Evolutionary conservation across 2,113 vertebrate species (phyloP).

Genomic region (Triplophysa tibetana): DNA sequence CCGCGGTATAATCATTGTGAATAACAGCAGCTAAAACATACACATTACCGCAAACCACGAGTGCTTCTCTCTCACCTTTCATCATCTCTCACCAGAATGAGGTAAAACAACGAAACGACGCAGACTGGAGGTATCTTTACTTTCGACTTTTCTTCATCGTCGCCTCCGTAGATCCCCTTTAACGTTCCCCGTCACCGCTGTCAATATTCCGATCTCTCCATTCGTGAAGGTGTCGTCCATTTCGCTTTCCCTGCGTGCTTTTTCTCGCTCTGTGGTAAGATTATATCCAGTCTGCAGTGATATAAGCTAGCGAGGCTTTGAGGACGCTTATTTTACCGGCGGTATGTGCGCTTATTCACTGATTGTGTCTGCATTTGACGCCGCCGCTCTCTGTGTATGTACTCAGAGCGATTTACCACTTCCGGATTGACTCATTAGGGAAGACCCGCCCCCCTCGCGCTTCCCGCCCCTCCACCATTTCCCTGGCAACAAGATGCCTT

Average conservation of each 20-base stretch:
- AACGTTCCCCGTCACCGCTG: neutral
- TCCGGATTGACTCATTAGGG: slow-evolving; percentile 66
- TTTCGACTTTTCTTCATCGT: slow-evolving; percentile 9
- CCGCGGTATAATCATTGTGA: neutral
- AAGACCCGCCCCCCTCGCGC: slow-evolving; percentile 42
- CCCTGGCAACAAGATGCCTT: slow-evolving; percentile 63
- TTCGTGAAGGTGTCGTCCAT: slow-evolving; percentile 30
- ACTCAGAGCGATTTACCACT: slow-evolving; percentile 57
- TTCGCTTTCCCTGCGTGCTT: neutral
- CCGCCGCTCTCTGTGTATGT: slow-evolving; percentile 35
- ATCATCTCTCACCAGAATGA: slow-evolving; percentile 21
- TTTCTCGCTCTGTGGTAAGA: neutral
- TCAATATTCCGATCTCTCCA: slow-evolving; percentile 13
- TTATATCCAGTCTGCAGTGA: neutral
- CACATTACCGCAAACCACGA: neutral
- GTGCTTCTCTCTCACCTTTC: slow-evolving; percentile 26
- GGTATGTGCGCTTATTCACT: neutral
- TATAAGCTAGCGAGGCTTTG: neutral
- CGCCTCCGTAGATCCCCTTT: slow-evolving; percentile 4
- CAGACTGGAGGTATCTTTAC: neutral
- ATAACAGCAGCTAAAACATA: neutral
- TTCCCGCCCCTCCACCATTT: slow-evolving; percentile 46
- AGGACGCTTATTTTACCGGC: neutral
- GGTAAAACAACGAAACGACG: slow-evolving; percentile 9
- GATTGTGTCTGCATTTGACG: slow-evolving; percentile 50